Conservation (phyloP, 2,113 vertebrate species). For the Formicarius rufipectus region DNA sequence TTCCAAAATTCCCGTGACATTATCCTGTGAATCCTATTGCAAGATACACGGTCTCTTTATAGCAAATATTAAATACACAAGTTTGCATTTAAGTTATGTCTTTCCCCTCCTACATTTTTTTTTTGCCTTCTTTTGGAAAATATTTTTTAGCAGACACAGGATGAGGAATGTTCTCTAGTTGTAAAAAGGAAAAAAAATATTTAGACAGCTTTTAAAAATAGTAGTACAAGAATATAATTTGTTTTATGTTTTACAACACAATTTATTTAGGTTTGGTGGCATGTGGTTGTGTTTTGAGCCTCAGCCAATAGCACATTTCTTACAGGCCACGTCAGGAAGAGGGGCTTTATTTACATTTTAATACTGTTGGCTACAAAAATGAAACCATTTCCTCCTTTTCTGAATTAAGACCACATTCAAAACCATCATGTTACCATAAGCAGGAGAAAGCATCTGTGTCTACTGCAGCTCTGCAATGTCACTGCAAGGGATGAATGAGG, state of each 20-base stretch:
- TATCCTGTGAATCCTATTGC: not conserved
- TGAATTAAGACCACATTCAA: not conserved
- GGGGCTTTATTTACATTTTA: not conserved
- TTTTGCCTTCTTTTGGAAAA: conserved; percentile 9
- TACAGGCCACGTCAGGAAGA: not conserved
- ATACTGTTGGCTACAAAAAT: not conserved
- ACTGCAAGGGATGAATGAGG: not conserved
- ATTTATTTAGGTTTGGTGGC: not conserved
- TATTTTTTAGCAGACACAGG: not conserved
- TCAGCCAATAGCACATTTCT: not conserved
- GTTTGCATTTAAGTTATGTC: not conserved
- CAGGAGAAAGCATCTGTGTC: not conserved
- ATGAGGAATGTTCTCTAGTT: conserved; percentile 2
- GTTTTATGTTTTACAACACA: not conserved
- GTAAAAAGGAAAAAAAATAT: conserved; percentile 26
- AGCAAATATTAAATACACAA: not conserved
- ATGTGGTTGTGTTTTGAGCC: not conserved
- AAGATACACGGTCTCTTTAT: not conserved
- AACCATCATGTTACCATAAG: not conserved
- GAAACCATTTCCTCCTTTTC: not conserved
- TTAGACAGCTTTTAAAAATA: conserved; percentile 52
- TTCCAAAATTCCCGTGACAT: not conserved
- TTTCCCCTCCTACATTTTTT: not conserved
- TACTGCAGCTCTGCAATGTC: not conserved
- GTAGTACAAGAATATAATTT: not conserved